These are phyloP conservation scores for Meloidogyne exigua DNA, from an alignment of 1,140 invertebrate genomes.

Conservation along the genomic window DNA sequence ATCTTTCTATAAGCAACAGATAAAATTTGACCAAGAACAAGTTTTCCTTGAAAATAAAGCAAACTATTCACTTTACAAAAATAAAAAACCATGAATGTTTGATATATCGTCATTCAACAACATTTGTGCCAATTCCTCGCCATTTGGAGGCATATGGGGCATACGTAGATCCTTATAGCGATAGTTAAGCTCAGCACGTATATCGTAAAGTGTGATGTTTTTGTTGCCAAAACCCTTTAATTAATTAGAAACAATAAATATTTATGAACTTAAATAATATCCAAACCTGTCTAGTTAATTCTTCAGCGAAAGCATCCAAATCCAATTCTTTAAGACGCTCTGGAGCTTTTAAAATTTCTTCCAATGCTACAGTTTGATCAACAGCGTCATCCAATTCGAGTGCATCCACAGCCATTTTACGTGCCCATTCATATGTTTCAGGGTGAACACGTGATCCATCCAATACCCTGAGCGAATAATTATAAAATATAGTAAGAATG, in stretches of 20 bases:
- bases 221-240: slow-evolving; percentile 85
- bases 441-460: slow-evolving; percentile 97
- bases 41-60: slow-evolving; percentile 64
- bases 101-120: slow-evolving; percentile 69
- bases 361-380: slow-evolving; percentile 92
- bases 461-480: slow-evolving; percentile 81
- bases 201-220: slow-evolving; percentile 93
- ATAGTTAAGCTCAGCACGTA: slow-evolving; percentile 87
- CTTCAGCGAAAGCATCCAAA: slow-evolving; percentile 95
- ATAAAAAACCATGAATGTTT: slow-evolving; percentile 21
- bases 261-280: slow-evolving; percentile 9
- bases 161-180: slow-evolving; percentile 89
- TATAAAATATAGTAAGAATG: slow-evolving; percentile 66
- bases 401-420: slow-evolving; percentile 99
- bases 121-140: slow-evolving; percentile 88
- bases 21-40: slow-evolving; percentile 65
- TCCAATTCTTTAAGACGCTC: slow-evolving; percentile 93
- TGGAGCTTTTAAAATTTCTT: slow-evolving; percentile 85
- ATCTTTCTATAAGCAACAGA: slow-evolving; percentile 31
- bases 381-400: slow-evolving; percentile 89
- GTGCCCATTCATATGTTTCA: slow-evolving; percentile 93
- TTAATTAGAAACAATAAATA: neutral
- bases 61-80: neutral
- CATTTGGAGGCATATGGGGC: slow-evolving; percentile 75
- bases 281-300: slow-evolving; percentile 77